Base-by-base conservation (phyloP, 2,113 vertebrate genomes). In the Engraulis encrasicolus region DNA sequence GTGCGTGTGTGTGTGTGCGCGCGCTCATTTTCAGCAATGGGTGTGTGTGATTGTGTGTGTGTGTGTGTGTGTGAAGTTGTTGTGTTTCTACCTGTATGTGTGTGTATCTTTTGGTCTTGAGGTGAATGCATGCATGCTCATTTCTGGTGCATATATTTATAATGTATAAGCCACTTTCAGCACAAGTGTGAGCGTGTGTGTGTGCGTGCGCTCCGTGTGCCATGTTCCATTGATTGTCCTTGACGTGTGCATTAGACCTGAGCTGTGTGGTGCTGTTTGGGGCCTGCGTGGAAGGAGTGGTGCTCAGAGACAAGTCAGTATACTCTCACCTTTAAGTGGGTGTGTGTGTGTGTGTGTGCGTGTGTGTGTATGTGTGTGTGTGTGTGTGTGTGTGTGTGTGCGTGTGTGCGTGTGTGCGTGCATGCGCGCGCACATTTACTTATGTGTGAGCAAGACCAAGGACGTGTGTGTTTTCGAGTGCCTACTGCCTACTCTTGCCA, bases 221-320 rank as follows among this genome's bases (percentile, higher is more conserved):
- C 66, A 74, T 34, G 31, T 5, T 74, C 3, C 66, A 74, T 74
- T 34, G 66, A 36, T 74, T 91, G 90, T 94, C 94, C 93, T 97
- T 86, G 97, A 88, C 61, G 9, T 6, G 18, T 2, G 50, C 58
- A 20, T 37, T 91, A 98, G 97, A 98, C 89, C 95, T 98, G 89
- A 96, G 93, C 91, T 96, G 95, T 3, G 96, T 98, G 7, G 83
- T 97, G 49, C 91, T 98, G 88, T 97, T 98, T 74, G 97, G 97
- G 3, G 92, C 96, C 82, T 98, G 96, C 90, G 94, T 98, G 45
- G 96, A 98, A 34, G 96, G 96, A 0, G 96, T 97, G 3, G 94
- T 98, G 80, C 96, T 98, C 81, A 90, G 96, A 94, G 97, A 98
- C 93, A 98, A 98, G 97, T 98, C 40, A 95, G 96, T 95, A 37